phyloP scores from a whole-genome alignment of 2,888 invertebrate genomes.

The Aelia acuminata region DNA sequence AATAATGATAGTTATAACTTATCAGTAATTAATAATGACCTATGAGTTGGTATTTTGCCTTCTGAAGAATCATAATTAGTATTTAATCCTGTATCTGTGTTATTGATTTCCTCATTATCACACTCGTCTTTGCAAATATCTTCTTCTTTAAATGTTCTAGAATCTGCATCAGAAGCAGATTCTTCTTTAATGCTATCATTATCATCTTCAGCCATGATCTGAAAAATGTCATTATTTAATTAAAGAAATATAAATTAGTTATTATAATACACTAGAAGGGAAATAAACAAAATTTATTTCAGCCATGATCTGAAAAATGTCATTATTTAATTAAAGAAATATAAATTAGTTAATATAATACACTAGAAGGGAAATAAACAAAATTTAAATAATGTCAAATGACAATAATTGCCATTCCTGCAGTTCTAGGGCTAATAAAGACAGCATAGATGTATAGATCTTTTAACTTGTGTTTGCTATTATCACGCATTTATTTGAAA shows the following conservation, averaged over 20 bases:
- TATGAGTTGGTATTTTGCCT: slow-evolving; percentile 71
- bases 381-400: neutral
- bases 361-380: neutral
- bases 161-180: slow-evolving; percentile 63
- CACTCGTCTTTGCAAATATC: slow-evolving; percentile 65
- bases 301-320: slow-evolving; percentile 56
- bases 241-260: neutral
- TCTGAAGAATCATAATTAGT: slow-evolving; percentile 75
- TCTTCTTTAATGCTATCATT: slow-evolving; percentile 60
- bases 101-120: slow-evolving; percentile 65
- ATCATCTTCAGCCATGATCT: slow-evolving; percentile 64
- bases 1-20: neutral
- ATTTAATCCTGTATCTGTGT: slow-evolving; percentile 64
- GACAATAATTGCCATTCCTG: neutral
- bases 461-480: too few relatives aligned
- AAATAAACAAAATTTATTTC: neutral
- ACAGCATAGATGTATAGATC: too few relatives aligned
- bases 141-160: slow-evolving; percentile 66
- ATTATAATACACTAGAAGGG: too few relatives aligned
- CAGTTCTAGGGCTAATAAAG: too few relatives aligned
- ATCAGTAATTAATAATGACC: slow-evolving; percentile 65
- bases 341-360: neutral
- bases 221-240: neutral
- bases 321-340: neutral
- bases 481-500: too few relatives aligned